A percentile compares a stretch with the other conserved stretches of the same genome.
phyloP scores from a whole-genome alignment of 2,113 vertebrate species.

The Podarcis raffonei region DNA sequence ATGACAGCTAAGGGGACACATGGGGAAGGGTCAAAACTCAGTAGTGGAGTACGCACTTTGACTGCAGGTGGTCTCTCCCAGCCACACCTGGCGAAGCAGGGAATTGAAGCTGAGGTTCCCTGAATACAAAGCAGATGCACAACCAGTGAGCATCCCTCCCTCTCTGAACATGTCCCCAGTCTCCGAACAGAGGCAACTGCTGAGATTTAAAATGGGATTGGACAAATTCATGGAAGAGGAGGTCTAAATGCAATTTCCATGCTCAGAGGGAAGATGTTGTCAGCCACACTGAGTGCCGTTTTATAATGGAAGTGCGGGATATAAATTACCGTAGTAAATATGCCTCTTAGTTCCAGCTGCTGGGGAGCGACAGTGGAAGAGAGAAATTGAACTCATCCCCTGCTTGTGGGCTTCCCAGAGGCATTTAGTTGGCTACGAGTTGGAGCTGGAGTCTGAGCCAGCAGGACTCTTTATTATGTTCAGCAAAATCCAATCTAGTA shows the following conservation, averaged over 20 bases:
- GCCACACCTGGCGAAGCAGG: too few species aligned
- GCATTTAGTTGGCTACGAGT: background rate
- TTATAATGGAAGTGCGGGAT: background rate
- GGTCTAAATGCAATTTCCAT: background rate
- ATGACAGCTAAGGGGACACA: too few species aligned
- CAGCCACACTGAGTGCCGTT: background rate
- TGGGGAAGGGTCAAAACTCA: too few species aligned
- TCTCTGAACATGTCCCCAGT: too few species aligned
- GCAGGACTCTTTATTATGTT: background rate
- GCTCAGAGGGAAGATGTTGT: background rate
- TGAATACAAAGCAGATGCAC: too few species aligned
- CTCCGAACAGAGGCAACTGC: too few species aligned
- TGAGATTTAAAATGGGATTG: background rate
- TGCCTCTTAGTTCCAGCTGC: background rate
- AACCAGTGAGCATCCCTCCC: too few species aligned
- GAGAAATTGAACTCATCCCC: background rate
- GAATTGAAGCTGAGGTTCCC: too few species aligned
- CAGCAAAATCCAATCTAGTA: background rate
- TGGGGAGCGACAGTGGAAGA: background rate
- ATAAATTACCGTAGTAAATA: background rate
- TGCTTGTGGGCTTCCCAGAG: background rate
- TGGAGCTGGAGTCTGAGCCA: background rate
- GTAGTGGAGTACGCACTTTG: too few species aligned
- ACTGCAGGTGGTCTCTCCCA: too few species aligned
- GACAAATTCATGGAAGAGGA: background rate